A percentile compares a stretch with the other conserved stretches of the same genome.
phyloP scores from a whole-genome alignment of 2,888 invertebrate species.

The Eucera pruinosa region DNA sequence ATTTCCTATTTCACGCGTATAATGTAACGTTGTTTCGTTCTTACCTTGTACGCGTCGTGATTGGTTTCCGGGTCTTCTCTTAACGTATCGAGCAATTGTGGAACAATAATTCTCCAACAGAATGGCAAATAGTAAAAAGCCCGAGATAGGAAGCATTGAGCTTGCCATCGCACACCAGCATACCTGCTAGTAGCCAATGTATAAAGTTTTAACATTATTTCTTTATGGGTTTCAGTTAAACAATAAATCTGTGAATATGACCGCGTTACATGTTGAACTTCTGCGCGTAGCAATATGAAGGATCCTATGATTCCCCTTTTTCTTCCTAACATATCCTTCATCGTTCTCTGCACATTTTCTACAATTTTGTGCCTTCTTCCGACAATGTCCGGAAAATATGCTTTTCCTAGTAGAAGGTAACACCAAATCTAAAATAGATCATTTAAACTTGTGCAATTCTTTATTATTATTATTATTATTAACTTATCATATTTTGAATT shows the following conservation, averaged over 20 bases:
- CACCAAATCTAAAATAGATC: constrained; percentile 88
- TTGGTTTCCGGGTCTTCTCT: constrained; percentile 86
- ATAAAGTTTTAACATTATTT: constrained; percentile 87
- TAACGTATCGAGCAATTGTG: constrained; percentile 87
- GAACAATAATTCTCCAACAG: constrained; percentile 89
- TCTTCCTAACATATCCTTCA: constrained; percentile 88
- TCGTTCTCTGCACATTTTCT: constrained; percentile 87
- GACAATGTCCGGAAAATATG: constrained; percentile 85
- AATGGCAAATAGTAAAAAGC: constrained; percentile 89
- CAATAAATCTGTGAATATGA: constrained; percentile 83
- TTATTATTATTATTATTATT: too few species aligned
- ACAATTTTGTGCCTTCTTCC: constrained; percentile 89
- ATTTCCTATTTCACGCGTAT: too few species aligned
- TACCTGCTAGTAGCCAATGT: constrained; percentile 88
- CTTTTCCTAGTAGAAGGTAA: constrained; percentile 86
- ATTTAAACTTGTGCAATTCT: constrained; percentile 10
- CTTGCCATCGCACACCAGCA: constrained; percentile 88
- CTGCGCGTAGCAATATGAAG: constrained; percentile 72
- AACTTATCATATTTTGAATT: too few species aligned
- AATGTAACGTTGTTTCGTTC: too few species aligned
- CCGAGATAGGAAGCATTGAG: constrained; percentile 88
- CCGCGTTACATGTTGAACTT: constrained; percentile 79
- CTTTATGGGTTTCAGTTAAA: constrained; percentile 87
- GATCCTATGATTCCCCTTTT: constrained; percentile 86
- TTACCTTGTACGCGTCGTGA: constrained; percentile 89